These are phyloP conservation scores for Psittacula derbiana DNA, from an alignment of 2,797 vertebrate genomes.

Conservation along the genomic window DNA sequence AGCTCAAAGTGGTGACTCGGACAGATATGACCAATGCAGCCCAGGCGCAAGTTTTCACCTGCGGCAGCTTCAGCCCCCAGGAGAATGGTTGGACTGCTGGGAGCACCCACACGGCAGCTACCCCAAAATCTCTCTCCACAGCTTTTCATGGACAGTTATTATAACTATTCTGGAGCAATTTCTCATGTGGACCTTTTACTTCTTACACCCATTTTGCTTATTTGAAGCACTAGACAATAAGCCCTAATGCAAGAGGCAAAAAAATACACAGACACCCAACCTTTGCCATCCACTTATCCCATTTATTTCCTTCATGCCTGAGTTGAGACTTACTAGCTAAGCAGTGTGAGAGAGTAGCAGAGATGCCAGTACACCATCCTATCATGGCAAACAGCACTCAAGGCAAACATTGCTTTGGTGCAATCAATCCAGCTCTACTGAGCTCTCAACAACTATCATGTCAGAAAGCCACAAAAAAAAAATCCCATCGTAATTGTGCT, in stretches of 20 bases:
- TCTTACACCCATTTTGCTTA: not conserved
- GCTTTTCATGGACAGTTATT: not conserved
- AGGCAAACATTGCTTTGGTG: not conserved
- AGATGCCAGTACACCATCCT: not conserved
- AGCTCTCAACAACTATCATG: not conserved
- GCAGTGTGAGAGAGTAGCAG: not conserved
- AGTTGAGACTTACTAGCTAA: not conserved
- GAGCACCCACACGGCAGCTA: not conserved
- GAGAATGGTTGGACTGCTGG: not conserved
- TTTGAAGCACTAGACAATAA: not conserved
- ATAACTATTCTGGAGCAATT: not conserved
- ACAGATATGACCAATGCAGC: fast-evolving
- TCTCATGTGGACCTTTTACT: not conserved
- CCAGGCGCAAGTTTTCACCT: too few species aligned
- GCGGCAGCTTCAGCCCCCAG: fast-evolving
- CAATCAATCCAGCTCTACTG: not conserved
- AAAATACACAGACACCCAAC: fast-evolving
- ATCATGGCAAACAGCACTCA: not conserved
- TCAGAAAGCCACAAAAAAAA: not conserved
- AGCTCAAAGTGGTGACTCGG: not conserved
- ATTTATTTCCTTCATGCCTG: not conserved
- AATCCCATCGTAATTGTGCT: not conserved
- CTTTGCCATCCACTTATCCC: not conserved
- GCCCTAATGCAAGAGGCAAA: not conserved
- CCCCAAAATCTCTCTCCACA: not conserved